Conservation (phyloP, 2,113 vertebrate species). For the Bambusicola thoracicus region DNA sequence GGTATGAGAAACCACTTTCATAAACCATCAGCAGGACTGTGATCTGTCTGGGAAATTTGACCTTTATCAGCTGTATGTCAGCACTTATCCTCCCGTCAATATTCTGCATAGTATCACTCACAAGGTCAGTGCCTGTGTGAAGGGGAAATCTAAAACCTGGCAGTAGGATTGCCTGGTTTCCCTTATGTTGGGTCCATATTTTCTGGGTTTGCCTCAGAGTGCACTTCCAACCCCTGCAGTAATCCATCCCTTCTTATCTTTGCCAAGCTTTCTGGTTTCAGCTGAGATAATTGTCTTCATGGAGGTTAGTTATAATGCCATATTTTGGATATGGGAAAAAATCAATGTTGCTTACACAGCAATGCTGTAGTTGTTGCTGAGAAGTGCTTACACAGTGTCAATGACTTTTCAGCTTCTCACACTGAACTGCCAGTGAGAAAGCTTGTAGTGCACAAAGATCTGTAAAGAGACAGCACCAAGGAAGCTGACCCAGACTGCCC, state of each 20-base stretch:
- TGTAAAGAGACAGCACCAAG: neutral
- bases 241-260: rapidly evolving
- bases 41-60: neutral
- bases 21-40: neutral
- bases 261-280: neutral
- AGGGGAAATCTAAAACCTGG: rapidly evolving
- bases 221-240: neutral
- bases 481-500: neutral
- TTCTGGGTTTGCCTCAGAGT: neutral
- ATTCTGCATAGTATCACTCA: neutral
- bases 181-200: neutral
- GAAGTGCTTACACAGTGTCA: neutral
- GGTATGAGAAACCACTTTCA: neutral
- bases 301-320: neutral
- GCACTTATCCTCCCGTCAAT: neutral
- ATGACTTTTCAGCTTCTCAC: neutral
- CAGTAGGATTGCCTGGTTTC: neutral
- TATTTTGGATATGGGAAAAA: neutral
- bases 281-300: neutral
- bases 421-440: neutral
- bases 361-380: neutral
- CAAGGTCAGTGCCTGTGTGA: rapidly evolving
- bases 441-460: neutral
- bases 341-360: no score
- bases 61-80: neutral